These are phyloP conservation scores for Mormyrus iriodes DNA, from an alignment of 2,113 vertebrate genomes.

Conservation along the genomic window DNA sequence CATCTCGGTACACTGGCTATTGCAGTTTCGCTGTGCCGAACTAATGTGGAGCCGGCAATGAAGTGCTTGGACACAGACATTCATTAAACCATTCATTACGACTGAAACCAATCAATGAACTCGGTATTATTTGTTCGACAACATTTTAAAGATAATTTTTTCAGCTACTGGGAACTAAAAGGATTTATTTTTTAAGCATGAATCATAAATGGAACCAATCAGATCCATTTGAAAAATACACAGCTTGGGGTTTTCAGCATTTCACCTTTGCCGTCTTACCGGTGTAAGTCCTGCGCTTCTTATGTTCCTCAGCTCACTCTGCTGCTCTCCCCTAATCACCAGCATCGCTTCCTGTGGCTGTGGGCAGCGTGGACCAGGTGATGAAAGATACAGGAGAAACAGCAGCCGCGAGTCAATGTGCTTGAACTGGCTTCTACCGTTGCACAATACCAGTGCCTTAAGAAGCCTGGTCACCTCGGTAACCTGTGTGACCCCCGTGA, in stretches of 20 bases:
- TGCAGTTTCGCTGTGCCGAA: background rate
- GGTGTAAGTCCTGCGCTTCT: background rate
- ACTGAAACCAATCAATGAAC: background rate
- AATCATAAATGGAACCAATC: conserved; percentile 2
- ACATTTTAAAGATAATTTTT: background rate
- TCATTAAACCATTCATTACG: background rate
- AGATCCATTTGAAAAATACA: background rate
- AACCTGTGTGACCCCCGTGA: background rate
- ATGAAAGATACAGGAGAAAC: background rate
- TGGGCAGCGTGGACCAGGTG: background rate
- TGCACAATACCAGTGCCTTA: background rate
- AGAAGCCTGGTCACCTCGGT: background rate
- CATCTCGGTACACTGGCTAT: background rate
- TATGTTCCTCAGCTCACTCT: background rate
- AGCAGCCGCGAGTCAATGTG: background rate
- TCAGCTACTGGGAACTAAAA: background rate
- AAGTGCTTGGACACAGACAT: background rate
- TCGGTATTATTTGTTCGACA: background rate
- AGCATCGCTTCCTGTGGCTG: background rate
- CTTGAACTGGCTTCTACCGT: background rate
- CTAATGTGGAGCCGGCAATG: background rate
- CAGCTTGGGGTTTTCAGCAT: background rate
- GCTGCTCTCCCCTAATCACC: background rate
- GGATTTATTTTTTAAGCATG: background rate
- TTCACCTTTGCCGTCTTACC: background rate